phyloP scores from a whole-genome alignment of 1,140 invertebrate species.

The Dendrolimus kikuchii region DNA sequence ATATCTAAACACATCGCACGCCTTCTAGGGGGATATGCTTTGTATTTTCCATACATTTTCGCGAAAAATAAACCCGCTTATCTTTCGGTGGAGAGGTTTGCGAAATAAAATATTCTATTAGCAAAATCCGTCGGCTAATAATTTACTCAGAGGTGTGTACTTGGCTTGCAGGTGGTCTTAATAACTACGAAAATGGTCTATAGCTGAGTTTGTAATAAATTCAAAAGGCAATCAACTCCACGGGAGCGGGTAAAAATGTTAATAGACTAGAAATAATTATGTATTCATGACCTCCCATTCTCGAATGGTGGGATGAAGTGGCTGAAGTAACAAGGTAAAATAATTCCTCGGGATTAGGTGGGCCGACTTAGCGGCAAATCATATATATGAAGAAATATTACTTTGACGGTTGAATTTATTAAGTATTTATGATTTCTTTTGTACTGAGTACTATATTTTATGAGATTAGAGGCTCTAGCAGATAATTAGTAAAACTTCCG shows the following conservation, averaged over 20 bases:
- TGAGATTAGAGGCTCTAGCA: too few relatives aligned
- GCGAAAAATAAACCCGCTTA: conserved; percentile 29
- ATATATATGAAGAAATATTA: too few relatives aligned
- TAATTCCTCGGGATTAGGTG: conserved; percentile 35
- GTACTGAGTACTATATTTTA: too few relatives aligned
- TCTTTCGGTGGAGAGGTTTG: conserved; percentile 28
- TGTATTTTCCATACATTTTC: conserved; percentile 10
- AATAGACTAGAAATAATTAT: conserved; percentile 69
- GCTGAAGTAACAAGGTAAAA: conserved; percentile 32
- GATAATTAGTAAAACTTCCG: too few relatives aligned
- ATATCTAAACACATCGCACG: too few relatives aligned
- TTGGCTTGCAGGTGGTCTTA: conserved; percentile 65
- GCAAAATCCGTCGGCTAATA: conserved; percentile 55
- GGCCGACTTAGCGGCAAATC: conserved; percentile 2
- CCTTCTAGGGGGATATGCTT: too few relatives aligned
- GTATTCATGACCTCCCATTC: conserved; percentile 58
- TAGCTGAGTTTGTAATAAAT: conserved; percentile 68
- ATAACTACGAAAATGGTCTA: conserved; percentile 69
- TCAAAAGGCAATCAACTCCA: conserved; percentile 70
- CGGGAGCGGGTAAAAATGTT: conserved; percentile 65
- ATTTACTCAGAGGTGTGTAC: conserved; percentile 57
- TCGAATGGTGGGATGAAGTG: conserved; percentile 22
- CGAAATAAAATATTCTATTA: conserved; percentile 71
- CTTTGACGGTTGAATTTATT: too few relatives aligned
- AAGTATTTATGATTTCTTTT: too few relatives aligned